Percentiles rank a stretch among this genome's conserved stretches.
Evolutionary conservation across 2,797 vertebrate genomes (phyloP).

Genomic region (Macropodus opercularis): DNA sequence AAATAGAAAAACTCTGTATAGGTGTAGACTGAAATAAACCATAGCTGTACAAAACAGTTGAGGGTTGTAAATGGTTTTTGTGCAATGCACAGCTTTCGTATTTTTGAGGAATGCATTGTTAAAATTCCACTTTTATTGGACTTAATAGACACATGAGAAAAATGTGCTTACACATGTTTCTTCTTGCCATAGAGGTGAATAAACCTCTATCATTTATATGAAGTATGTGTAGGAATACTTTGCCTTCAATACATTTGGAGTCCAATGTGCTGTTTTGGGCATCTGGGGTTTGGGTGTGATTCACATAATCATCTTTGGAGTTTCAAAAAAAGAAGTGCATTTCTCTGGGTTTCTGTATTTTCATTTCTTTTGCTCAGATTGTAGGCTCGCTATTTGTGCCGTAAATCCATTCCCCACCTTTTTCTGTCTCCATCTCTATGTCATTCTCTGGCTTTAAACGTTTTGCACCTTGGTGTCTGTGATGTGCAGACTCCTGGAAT

Average conservation of each 20-base stretch:
- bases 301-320: conserved; percentile 66
- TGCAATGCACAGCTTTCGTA: conserved; percentile 3
- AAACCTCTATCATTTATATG: conserved; percentile 54
- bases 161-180: not conserved
- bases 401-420: conserved; percentile 43
- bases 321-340: conserved; percentile 48
- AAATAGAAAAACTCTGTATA: no score
- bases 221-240: conserved; percentile 42
- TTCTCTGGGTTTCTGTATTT: conserved; percentile 59
- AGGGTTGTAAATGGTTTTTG: no score
- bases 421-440: conserved; percentile 21
- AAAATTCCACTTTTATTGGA: conserved; percentile 25
- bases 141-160: conserved; percentile 27
- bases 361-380: conserved; percentile 35
- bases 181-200: conserved; percentile 26
- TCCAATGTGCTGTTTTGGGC: conserved; percentile 66
- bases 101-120: conserved; percentile 26
- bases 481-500: conserved; percentile 37
- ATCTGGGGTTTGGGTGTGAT: conserved; percentile 21
- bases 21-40: no score
- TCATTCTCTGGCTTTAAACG: conserved; percentile 27
- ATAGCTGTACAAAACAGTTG: no score
- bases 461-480: conserved; percentile 34
- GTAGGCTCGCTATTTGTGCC: no score
- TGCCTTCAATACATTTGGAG: conserved; percentile 44